Percentiles rank a stretch among this genome's conserved stretches.
Evolutionary conservation across 2,797 vertebrate genomes (phyloP).

Genomic region (Syngnathus acus): DNA sequence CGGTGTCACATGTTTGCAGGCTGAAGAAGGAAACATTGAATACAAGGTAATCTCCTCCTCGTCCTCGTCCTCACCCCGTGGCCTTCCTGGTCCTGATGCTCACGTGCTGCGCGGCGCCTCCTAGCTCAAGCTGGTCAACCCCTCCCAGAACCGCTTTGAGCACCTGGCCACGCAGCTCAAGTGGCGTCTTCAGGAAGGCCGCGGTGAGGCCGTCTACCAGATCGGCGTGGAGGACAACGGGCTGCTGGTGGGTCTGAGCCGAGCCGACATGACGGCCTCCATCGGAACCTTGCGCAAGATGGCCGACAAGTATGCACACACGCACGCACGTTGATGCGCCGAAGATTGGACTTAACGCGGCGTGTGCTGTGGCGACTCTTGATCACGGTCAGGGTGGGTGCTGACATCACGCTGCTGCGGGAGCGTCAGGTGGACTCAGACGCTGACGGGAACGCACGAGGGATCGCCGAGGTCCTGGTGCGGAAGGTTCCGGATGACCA

Average conservation of each 20-base stretch:
- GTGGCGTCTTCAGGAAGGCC: constrained; percentile 94
- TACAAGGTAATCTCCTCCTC: constrained; percentile 88
- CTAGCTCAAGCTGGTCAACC: constrained; percentile 92
- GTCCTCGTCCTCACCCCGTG: neutral
- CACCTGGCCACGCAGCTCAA: constrained; percentile 98
- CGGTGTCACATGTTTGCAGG: constrained; percentile 61
- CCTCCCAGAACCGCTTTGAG: constrained; percentile 94
- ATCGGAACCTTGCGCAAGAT: constrained; percentile 88
- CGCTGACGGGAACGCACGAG: constrained; percentile 72
- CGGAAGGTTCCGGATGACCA: constrained; percentile 97
- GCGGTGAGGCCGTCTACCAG: constrained; percentile 94
- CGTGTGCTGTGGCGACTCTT: too few relatives aligned
- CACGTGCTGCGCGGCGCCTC: neutral
- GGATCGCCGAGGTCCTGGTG: constrained; percentile 92
- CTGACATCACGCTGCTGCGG: constrained; percentile 88
- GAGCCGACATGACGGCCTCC: constrained; percentile 90
- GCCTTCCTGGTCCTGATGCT: neutral
- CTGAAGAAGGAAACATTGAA: constrained; percentile 97
- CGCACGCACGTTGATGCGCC: neutral
- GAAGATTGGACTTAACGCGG: too few relatives aligned
- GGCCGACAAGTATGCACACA: constrained; percentile 83
- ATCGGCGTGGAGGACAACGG: constrained; percentile 97
- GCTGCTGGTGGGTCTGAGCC: constrained; percentile 87
- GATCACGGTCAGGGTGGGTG: constrained; percentile 77
- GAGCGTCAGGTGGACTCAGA: constrained; percentile 89